phyloP scores from a whole-genome alignment of 1,140 invertebrate genomes.

The Habropoda laboriosa region DNA sequence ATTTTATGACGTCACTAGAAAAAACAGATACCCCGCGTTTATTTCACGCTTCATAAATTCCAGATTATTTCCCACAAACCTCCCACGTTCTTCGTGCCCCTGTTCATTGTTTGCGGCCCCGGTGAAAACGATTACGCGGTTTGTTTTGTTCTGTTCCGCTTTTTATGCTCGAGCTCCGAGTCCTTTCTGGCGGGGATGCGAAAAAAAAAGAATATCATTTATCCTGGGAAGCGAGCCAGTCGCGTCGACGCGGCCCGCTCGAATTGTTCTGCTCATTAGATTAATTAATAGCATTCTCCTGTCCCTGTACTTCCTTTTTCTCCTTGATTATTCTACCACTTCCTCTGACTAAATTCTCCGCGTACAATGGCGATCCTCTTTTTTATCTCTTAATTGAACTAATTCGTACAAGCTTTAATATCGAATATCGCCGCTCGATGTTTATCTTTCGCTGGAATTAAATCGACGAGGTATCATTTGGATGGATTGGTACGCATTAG shows the following conservation, averaged over 20 bases:
- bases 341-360: too few relatives aligned
- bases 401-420: too few relatives aligned
- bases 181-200: too few relatives aligned
- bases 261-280: slow-evolving; percentile 58
- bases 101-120: slow-evolving; percentile 17
- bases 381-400: too few relatives aligned
- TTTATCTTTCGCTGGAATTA: too few relatives aligned
- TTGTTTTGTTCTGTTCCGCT: slow-evolving; percentile 13
- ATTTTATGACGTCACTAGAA: slow-evolving; percentile 30
- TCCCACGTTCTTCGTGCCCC: not conserved
- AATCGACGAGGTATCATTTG: too few relatives aligned
- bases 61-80: slow-evolving; percentile 12
- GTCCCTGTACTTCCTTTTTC: not conserved
- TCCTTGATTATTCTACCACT: not conserved
- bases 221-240: not conserved
- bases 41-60: slow-evolving; percentile 34
- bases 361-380: too few relatives aligned
- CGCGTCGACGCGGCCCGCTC: not conserved
- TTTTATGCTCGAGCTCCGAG: not conserved
- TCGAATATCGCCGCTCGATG: too few relatives aligned
- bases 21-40: slow-evolving; percentile 24
- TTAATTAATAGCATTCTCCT: slow-evolving; percentile 55
- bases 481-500: too few relatives aligned
- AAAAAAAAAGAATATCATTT: not conserved
- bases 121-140: slow-evolving; percentile 35